Conservation (phyloP, 2,113 vertebrate genomes). For the Genyomyrus donnyi region DNA sequence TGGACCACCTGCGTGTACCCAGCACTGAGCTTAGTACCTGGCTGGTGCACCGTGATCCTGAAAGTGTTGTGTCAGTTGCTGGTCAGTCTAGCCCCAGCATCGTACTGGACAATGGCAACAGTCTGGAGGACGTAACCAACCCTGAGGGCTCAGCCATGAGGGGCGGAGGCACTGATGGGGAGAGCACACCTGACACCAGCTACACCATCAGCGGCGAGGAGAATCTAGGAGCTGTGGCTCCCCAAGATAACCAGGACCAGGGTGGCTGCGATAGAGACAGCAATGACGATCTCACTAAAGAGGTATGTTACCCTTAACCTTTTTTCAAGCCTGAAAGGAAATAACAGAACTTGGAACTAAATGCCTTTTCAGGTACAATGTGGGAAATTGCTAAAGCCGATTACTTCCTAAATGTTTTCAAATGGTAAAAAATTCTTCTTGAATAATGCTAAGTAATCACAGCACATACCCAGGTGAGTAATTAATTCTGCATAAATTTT, state of each 20-base stretch:
- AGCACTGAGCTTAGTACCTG: constrained; percentile 85
- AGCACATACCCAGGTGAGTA: not conserved
- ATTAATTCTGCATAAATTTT: not conserved
- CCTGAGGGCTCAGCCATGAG: constrained; percentile 75
- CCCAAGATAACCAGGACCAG: constrained; percentile 69
- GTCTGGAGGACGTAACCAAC: constrained; percentile 74
- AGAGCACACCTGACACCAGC: constrained; percentile 70
- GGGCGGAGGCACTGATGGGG: constrained; percentile 61
- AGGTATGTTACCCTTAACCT: constrained; percentile 60
- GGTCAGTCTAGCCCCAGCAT: constrained; percentile 72
- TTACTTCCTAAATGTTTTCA: not conserved
- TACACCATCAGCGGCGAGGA: constrained; percentile 74
- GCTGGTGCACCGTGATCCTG: constrained; percentile 90
- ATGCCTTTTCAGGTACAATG: not conserved
- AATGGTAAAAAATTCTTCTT: not conserved
- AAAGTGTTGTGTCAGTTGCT: constrained; percentile 74
- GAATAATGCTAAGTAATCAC: not conserved
- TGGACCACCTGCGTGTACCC: constrained; percentile 86
- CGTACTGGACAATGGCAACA: constrained; percentile 71
- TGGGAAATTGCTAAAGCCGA: not conserved
- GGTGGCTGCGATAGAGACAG: constrained; percentile 46
- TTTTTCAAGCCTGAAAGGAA: not conserved
- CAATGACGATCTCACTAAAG: constrained; percentile 81
- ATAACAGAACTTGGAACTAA: not conserved
- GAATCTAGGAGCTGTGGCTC: constrained; percentile 83